Evolutionary conservation across 1,140 invertebrate genomes (phyloP), one percentile per base, ranked within the genome.

Genomic region (Triops longicaudatus): DNA sequence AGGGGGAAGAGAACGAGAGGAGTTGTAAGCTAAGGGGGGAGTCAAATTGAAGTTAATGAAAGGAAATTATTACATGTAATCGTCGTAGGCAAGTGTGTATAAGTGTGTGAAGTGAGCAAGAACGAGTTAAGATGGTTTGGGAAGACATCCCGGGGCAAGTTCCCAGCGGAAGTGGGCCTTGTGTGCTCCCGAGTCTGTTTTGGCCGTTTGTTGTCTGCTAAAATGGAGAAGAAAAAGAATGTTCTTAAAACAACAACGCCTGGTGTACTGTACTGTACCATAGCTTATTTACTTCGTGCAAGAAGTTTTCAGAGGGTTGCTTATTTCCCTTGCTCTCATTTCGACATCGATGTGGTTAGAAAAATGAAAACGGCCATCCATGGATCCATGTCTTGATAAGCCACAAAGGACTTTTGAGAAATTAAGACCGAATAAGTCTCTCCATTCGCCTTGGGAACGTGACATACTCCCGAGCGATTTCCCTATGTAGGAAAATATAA

Each of bases 31-130:
- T n/a, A n/a, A n/a, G 50, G 50, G 5, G 17, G 6, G 50, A 63
- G 50, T 63, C n/a, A 63, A 7, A 5, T 9, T 4, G 31, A 37
- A 37, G 17, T 63, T 63, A 63, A 63, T 63, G 50, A 63, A 22
- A 63, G 50, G 50, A 63, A 63, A 63, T 63, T 63, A 63, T 63
- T 63, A 63, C 50, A 63, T 17, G 17, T 63, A 63, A 63, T 63
- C 5, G 50, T n/a, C 17, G 22, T 63, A 22, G 50, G 50, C 50
- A n/a, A 63, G 50, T 63, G 50, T 63, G 50, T 63, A 22, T 22
- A n/a, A 63, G 50, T 63, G 50, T 63, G 50, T 63, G 50, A 63
- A 63, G 50, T 63, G 50, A 63, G 50, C 50, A 63, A 63, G 50
- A 63, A 63, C 50, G 50, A 63, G 50, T 63, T 63, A 17, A 63